Evolutionary conservation across 1,140 invertebrate species (phyloP).

Genomic region (Eciton burchellii): DNA sequence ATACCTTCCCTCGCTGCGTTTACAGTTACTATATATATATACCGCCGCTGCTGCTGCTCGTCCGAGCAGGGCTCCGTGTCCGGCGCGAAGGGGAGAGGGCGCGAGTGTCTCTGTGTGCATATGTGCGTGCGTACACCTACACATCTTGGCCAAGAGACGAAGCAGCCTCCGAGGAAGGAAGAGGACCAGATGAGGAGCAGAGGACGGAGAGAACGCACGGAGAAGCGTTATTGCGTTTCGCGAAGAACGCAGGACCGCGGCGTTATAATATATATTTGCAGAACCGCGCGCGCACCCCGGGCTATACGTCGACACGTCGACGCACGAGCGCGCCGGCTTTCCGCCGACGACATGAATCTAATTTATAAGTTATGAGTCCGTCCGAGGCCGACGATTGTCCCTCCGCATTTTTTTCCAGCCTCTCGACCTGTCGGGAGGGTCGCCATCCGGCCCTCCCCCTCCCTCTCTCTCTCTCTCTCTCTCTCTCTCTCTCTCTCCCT

Average conservation of each 20-base stretch:
- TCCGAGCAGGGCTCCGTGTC: neutral
- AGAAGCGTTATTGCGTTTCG: conserved; percentile 71
- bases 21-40: conserved; percentile 42
- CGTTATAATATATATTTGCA: conserved; percentile 71
- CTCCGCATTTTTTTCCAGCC: conserved; percentile 43
- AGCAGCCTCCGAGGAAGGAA: neutral
- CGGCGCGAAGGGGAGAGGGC: neutral
- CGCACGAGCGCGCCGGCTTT: conserved; percentile 43
- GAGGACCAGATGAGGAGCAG: neutral
- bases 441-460: conserved; percentile 10
- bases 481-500: too few species aligned
- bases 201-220: neutral
- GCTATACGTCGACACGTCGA: conserved; percentile 66
- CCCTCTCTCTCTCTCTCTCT: conserved; percentile 21
- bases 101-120: neutral
- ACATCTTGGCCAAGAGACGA: neutral
- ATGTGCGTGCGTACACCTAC: conserved; percentile 22
- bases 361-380: conserved; percentile 74
- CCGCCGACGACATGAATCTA: conserved; percentile 69
- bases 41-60: neutral
- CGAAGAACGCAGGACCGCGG: conserved; percentile 70
- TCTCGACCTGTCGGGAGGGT: neutral
- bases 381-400: conserved; percentile 61
- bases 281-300: conserved; percentile 30
- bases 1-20: conserved; percentile 63